Conservation (phyloP, 2,888 invertebrate species). For the Leptothorax acervorum region DNA sequence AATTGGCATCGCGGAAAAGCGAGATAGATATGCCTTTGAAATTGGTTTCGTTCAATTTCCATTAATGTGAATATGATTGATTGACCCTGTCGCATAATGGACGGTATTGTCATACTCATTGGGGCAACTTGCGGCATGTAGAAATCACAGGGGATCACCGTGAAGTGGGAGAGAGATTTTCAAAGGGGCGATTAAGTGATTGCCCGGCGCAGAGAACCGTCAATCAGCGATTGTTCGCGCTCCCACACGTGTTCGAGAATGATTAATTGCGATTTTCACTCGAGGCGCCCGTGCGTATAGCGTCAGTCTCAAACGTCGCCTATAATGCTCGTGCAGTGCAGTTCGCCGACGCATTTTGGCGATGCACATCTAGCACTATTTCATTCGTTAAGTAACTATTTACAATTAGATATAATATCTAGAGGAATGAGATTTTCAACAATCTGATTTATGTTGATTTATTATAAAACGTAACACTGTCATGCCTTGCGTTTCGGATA, state of each 20-base stretch:
- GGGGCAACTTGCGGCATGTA: background rate
- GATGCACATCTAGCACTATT: background rate
- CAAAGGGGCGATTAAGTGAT: constrained; percentile 50
- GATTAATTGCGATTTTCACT: constrained; percentile 48
- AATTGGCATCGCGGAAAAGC: background rate
- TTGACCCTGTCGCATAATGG: constrained; percentile 11
- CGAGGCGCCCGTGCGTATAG: background rate
- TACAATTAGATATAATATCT: background rate
- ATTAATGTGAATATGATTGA: constrained; percentile 31
- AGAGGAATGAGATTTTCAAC: background rate
- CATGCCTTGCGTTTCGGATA: background rate
- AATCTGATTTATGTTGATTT: background rate
- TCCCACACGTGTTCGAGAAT: constrained; percentile 35
- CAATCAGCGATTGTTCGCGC: constrained; percentile 48
- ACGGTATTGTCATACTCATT: constrained; percentile 1
- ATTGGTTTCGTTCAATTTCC: background rate
- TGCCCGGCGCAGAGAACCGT: constrained; percentile 39
- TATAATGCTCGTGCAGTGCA: background rate
- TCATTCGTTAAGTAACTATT: background rate
- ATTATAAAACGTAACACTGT: background rate
- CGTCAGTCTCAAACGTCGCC: background rate
- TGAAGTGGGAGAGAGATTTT: constrained; percentile 26
- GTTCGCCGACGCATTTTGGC: background rate
- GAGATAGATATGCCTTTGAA: background rate
- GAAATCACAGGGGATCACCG: constrained; percentile 22